These are phyloP conservation scores for Serrognathus titanus DNA, from an alignment of 2,888 invertebrate genomes.

Conservation along the genomic window DNA sequence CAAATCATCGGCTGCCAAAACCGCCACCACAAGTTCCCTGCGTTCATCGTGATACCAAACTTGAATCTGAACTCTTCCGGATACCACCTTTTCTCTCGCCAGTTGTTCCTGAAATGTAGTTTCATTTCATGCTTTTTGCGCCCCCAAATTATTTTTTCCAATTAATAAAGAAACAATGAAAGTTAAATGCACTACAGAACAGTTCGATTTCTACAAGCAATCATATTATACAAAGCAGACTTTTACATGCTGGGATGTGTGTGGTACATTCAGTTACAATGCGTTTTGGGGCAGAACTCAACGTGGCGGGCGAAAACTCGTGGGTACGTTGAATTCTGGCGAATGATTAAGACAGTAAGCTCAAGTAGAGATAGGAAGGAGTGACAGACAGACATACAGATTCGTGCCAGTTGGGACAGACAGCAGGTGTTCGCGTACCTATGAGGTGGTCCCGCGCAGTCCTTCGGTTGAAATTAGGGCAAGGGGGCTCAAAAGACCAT, in stretches of 20 bases:
- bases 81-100: conserved; percentile 70
- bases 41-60: conserved; percentile 85
- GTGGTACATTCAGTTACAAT: too few relatives aligned
- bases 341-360: too few relatives aligned
- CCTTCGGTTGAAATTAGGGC: conserved; percentile 10
- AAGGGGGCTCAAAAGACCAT: conserved; percentile 21
- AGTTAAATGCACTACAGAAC: too few relatives aligned
- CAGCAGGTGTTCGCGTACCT: conserved; percentile 40
- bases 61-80: conserved; percentile 81
- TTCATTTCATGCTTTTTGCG: too few relatives aligned
- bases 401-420: conserved; percentile 59
- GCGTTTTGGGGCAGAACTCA: too few relatives aligned
- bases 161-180: too few relatives aligned
- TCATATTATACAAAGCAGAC: neutral
- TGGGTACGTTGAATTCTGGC: too few relatives aligned
- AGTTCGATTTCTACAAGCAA: too few relatives aligned
- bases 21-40: conserved; percentile 77
- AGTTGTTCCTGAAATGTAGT: conserved; percentile 59
- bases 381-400: conserved; percentile 40
- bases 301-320: too few relatives aligned
- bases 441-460: conserved; percentile 37
- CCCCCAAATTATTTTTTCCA: too few relatives aligned
- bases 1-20: conserved; percentile 83
- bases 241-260: conserved; percentile 1
- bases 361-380: neutral